These are phyloP conservation scores for Hypomesus transpacificus DNA, from an alignment of 2,113 vertebrate species.

Conservation along the genomic window DNA sequence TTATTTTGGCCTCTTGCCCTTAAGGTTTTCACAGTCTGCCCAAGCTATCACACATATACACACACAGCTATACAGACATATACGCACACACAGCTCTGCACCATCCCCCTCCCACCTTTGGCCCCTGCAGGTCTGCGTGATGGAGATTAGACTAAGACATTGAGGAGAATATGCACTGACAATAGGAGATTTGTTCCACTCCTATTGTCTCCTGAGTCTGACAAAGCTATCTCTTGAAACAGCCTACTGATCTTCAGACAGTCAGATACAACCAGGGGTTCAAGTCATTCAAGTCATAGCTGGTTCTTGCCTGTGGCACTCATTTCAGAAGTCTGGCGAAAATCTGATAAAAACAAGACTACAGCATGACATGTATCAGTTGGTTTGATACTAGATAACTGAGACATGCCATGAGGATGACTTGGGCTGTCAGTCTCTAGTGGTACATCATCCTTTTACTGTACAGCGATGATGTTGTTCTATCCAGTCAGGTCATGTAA, in stretches of 20 bases:
- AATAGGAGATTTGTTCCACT: conserved; percentile 59
- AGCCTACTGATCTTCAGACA: conserved; percentile 29
- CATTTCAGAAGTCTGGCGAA: neutral
- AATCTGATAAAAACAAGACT: too few relatives aligned
- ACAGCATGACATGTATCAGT: neutral
- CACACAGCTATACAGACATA: neutral
- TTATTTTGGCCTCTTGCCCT: conserved; percentile 53
- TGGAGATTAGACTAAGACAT: conserved; percentile 43
- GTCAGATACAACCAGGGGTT: conserved; percentile 7
- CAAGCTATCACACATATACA: neutral
- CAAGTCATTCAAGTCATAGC: neutral
- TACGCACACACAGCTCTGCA: conserved; percentile 8
- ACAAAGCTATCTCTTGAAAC: conserved; percentile 45
- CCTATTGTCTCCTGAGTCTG: conserved; percentile 42
- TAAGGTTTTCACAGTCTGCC: conserved; percentile 31
- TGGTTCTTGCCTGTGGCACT: conserved; percentile 4
- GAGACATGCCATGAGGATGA: neutral
- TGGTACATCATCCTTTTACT: neutral
- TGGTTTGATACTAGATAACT: neutral
- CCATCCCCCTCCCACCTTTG: conserved; percentile 31
- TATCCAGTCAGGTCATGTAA: conserved; percentile 10
- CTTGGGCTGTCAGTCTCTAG: conserved; percentile 1
- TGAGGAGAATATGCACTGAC: conserved; percentile 56
- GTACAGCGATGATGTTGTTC: neutral
- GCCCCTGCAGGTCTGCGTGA: conserved; percentile 41